Evolutionary conservation across 2,888 invertebrate species (phyloP), one percentile per base, ranked within the genome.

Genomic region (Hirtodrosophila cameraria): DNA sequence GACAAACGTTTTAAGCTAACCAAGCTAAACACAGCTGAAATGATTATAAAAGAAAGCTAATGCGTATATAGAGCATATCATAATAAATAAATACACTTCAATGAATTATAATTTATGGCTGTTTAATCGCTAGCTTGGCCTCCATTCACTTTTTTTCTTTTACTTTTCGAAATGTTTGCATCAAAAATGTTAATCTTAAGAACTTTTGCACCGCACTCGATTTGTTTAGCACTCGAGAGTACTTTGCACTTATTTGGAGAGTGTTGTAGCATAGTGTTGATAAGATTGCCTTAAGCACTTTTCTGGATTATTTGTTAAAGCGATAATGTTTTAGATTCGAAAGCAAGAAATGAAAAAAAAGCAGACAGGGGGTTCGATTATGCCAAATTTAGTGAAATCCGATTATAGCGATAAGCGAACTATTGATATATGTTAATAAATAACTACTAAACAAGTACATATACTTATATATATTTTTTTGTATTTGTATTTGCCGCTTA

Each of bases 231-330:
- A 55, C 60, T 62, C 31, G 15, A 50, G 11, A 42, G 75, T 60
- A 72, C 79, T 82, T 80, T 79, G 86, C 46, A 63, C 79, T 39
- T 13, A 18, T 28, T n/a, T 18, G 35, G 27, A 49, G 42, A 67
- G 50, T 63, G 42, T 52, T 63, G 42, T 52, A 63, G 61, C 33
- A 63, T 50, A 53, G 50, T n/a, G n/a, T 53, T 72, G 80, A 80
- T 80, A 72, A 85, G 80, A 85, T 85, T 61, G 60, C 16, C 33
- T 54, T 59, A 52, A 55, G 61, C 52, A 43, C 15, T 53, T n/a
- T n/a, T 52, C n/a, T 2, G 53, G 66, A 57, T 70, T 72, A 63
- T 41, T 36, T n/a, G n/a, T n/a, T n/a, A n/a, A n/a, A n/a, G n/a
- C n/a, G n/a, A n/a, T n/a, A n/a, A n/a, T n/a, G n/a, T n/a, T n/a